Percentiles rank a stretch among this genome's conserved stretches.
Evolutionary conservation across 2,888 invertebrate genomes (phyloP).

Genomic region (Mactromeris polynyma): DNA sequence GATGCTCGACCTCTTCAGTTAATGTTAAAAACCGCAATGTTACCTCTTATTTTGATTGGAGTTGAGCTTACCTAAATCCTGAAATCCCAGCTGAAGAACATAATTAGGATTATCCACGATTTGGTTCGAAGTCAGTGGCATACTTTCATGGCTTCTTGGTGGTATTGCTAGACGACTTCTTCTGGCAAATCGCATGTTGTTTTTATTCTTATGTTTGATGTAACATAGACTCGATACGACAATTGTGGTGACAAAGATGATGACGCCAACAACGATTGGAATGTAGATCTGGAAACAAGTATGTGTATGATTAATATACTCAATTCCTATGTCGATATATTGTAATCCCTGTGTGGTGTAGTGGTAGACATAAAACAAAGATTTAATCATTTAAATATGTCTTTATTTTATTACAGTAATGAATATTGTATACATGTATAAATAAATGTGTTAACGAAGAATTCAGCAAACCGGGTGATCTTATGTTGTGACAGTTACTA

Average conservation of each 20-base stretch:
- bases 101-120: slow-evolving; percentile 79
- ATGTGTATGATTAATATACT: neutral
- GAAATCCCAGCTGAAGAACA: slow-evolving; percentile 24
- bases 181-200: slow-evolving; percentile 14
- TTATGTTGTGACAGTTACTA: no score
- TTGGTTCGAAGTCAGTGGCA: slow-evolving; percentile 73
- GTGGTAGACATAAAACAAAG: no score
- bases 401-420: no score
- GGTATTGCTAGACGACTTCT: neutral
- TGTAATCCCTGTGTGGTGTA: no score
- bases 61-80: slow-evolving; percentile 28
- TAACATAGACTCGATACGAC: slow-evolving; percentile 46
- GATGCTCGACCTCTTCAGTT: no score
- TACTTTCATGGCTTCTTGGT: slow-evolving; percentile 55
- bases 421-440: no score
- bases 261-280: slow-evolving; percentile 29
- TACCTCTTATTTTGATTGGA: no score
- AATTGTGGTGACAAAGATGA: slow-evolving; percentile 40
- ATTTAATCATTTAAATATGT: no score
- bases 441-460: no score
- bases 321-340: no score
- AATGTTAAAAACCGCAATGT: no score
- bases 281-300: slow-evolving; percentile 46
- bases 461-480: no score
- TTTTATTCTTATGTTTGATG: slow-evolving; percentile 28